Conservation (phyloP, 2,888 invertebrate species). For the Acrobasis suavella region DNA sequence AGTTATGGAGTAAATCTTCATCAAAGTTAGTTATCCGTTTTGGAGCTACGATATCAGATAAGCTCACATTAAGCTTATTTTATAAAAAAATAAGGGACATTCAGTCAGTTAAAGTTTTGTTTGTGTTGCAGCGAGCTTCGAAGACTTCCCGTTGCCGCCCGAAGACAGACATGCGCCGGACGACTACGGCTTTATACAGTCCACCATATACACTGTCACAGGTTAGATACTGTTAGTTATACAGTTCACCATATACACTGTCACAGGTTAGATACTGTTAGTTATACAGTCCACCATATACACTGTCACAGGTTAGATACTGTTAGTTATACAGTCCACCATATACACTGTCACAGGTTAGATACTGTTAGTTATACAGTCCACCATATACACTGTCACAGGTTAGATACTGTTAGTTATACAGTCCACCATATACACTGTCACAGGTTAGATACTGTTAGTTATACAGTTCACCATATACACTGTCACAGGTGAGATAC, state of each 20-base stretch:
- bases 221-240: constrained; percentile 42
- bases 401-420: too few relatives aligned
- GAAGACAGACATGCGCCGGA: constrained; percentile 69
- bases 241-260: constrained; percentile 6
- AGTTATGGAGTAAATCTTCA: too few relatives aligned
- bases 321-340: constrained; percentile 73
- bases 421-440: too few relatives aligned
- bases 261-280: too few relatives aligned
- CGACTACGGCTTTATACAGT: constrained; percentile 75
- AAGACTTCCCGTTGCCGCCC: constrained; percentile 57
- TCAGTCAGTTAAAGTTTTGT: neutral
- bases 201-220: constrained; percentile 76
- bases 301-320: constrained; percentile 65
- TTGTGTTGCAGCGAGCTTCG: constrained; percentile 9
- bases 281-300: constrained; percentile 77
- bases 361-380: too few relatives aligned
- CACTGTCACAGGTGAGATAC: too few relatives aligned
- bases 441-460: too few relatives aligned
- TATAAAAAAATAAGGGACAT: neutral
- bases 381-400: constrained; percentile 9
- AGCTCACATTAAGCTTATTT: too few relatives aligned
- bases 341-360: constrained; percentile 77
- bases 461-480: too few relatives aligned
- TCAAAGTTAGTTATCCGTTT: too few relatives aligned
- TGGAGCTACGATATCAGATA: too few relatives aligned